Percentiles rank a stretch among this genome's conserved stretches.
Evolutionary conservation across 2,797 vertebrate species (phyloP).

Genomic region (Brotogeris chrysoptera): DNA sequence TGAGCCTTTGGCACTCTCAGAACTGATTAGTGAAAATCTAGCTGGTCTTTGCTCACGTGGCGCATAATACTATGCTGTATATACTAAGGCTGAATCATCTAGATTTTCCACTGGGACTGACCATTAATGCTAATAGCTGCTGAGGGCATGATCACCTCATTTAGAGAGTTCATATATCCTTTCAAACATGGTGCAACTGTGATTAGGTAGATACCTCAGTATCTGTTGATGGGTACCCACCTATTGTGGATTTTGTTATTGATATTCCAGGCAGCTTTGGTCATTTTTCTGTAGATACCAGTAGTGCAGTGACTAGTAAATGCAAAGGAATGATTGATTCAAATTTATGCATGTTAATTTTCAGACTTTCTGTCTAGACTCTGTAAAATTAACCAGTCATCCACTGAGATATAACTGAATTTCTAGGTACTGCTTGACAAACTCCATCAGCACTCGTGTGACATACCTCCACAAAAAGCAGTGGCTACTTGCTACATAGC

Average conservation of each 20-base stretch:
- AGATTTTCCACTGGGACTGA: background rate
- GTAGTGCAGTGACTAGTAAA: slow-evolving; percentile 50
- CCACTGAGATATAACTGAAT: slow-evolving; percentile 17
- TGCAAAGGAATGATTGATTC: slow-evolving; percentile 60
- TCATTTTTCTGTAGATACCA: slow-evolving; percentile 54
- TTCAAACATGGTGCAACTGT: slow-evolving; percentile 17
- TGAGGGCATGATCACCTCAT: background rate
- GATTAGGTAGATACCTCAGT: slow-evolving; percentile 26
- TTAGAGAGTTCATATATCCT: background rate
- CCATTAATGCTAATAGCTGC: slow-evolving; percentile 27
- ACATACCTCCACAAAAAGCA: background rate
- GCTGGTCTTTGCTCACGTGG: background rate
- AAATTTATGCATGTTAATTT: slow-evolving; percentile 67
- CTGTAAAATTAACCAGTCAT: slow-evolving; percentile 43
- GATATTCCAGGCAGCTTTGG: slow-evolving; percentile 39
- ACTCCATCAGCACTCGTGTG: background rate
- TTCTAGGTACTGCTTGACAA: slow-evolving; percentile 21
- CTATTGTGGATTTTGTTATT: slow-evolving; percentile 33
- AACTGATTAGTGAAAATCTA: slow-evolving; percentile 51
- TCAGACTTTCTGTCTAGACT: slow-evolving; percentile 43
- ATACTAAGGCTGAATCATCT: background rate
- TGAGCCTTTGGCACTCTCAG: slow-evolving; percentile 35
- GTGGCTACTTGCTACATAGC: background rate
- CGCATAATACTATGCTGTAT: background rate
- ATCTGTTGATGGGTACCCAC: slow-evolving; percentile 8